Conservation (phyloP, 2,113 vertebrate species). For the Poicephalus gulielmi region DNA sequence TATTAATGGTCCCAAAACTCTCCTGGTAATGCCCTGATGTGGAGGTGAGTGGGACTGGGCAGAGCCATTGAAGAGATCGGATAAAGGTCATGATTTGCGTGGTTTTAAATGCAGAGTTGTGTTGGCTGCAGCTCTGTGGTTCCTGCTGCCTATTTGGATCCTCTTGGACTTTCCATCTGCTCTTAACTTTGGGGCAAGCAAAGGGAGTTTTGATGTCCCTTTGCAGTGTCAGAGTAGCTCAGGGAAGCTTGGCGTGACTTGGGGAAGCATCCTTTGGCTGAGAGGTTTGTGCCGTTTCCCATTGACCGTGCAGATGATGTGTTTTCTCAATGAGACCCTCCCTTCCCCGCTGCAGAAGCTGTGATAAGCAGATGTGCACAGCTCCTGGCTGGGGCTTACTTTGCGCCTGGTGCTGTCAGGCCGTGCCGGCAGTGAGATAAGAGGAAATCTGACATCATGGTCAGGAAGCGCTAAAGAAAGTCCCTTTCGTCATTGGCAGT, state of each 20-base stretch:
- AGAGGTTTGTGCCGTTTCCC: background rate
- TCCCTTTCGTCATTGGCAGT: background rate
- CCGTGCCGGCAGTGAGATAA: background rate
- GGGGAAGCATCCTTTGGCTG: fast-evolving
- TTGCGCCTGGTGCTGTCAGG: background rate
- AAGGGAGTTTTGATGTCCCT: background rate
- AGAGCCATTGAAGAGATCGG: background rate
- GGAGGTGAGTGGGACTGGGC: background rate
- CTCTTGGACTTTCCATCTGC: background rate
- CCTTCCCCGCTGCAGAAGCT: background rate
- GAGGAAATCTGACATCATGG: conserved; percentile 20
- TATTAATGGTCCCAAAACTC: background rate
- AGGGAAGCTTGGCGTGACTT: fast-evolving
- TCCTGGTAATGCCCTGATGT: background rate
- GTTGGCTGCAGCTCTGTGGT: background rate
- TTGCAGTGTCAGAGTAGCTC: fast-evolving
- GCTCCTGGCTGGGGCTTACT: background rate
- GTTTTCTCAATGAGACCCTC: background rate
- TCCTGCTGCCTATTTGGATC: background rate
- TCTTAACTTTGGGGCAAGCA: background rate
- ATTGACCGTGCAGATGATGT: fast-evolving
- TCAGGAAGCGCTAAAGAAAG: conserved; percentile 11
- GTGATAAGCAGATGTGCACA: background rate
- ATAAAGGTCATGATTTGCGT: fast-evolving
- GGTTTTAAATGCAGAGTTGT: background rate